A percentile compares a stretch with the other conserved stretches of the same genome.
Conservation (phyloP, 1,140 invertebrate species). For the Habropoda laboriosa region DNA sequence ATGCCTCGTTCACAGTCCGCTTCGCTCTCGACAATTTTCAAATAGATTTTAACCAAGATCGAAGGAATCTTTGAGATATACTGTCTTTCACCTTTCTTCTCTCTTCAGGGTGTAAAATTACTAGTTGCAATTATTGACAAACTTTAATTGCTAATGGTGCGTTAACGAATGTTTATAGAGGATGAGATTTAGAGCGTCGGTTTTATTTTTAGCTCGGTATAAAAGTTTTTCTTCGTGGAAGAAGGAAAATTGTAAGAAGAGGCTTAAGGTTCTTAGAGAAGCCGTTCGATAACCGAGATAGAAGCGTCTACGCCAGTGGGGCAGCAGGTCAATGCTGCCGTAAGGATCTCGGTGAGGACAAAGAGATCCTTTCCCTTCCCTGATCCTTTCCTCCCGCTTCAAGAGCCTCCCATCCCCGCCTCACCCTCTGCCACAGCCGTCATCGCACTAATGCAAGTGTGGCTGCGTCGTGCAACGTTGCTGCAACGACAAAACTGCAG, state of each 20-base stretch:
- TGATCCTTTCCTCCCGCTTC: slow-evolving; percentile 42
- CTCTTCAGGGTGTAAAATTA: too few relatives aligned
- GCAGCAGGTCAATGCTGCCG: slow-evolving; percentile 67
- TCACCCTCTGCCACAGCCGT: slow-evolving; percentile 30
- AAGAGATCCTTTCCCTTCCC: slow-evolving; percentile 66
- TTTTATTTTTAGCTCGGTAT: too few relatives aligned
- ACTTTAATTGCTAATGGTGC: too few relatives aligned
- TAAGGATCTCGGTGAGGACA: slow-evolving; percentile 65
- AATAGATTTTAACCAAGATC: too few relatives aligned
- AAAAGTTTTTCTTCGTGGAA: too few relatives aligned
- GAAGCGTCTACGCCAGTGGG: slow-evolving; percentile 58
- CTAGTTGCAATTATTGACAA: too few relatives aligned
- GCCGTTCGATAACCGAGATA: slow-evolving; percentile 24
- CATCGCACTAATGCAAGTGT: slow-evolving; percentile 60
- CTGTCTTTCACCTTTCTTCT: too few relatives aligned
- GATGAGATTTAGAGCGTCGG: too few relatives aligned
- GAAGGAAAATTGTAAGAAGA: too few relatives aligned
- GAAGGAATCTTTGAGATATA: too few relatives aligned
- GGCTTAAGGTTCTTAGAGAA: too few relatives aligned
- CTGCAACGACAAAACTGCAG: slow-evolving; percentile 52
- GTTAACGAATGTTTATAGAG: too few relatives aligned
- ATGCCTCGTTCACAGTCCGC: neutral
- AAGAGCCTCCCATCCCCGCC: slow-evolving; percentile 25
- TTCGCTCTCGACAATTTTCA: neutral
- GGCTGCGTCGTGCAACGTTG: slow-evolving; percentile 31